phyloP scores from a whole-genome alignment of 2,797 vertebrate species.

The Paramormyrops hopkinsi region DNA sequence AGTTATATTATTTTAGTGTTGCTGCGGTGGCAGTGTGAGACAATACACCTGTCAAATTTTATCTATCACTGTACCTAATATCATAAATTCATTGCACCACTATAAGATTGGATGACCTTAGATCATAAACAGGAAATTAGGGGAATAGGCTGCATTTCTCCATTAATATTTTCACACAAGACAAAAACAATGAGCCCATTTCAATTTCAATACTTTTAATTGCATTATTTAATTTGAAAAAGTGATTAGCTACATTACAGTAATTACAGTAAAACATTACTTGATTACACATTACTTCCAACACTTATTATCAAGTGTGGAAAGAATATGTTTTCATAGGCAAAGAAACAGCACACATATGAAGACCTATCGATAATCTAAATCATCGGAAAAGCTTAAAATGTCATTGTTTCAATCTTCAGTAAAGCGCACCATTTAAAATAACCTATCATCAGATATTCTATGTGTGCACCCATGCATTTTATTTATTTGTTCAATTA shows the following conservation, averaged over 20 bases:
- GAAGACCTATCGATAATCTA: neutral
- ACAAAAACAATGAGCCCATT: neutral
- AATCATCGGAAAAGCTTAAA: neutral
- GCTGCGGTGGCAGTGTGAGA: neutral
- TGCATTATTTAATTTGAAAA: neutral
- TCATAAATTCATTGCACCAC: neutral
- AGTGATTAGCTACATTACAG: neutral
- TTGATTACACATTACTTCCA: neutral
- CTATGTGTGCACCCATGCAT: neutral
- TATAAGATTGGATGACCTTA: neutral
- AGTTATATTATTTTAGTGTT: neutral
- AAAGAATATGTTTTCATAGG: neutral
- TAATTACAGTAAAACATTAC: neutral
- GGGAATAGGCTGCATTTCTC: neutral
- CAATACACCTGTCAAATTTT: neutral
- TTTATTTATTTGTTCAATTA: neutral
- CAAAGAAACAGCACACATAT: neutral
- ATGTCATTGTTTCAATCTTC: neutral
- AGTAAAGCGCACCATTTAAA: neutral
- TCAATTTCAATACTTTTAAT: neutral
- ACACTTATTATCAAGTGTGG: neutral
- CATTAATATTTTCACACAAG: neutral
- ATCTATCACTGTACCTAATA: neutral
- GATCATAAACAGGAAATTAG: neutral
- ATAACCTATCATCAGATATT: neutral